Percentiles rank a stretch among this genome's conserved stretches.
These are phyloP conservation scores for Xanthorhoe designata DNA, from an alignment of 2,888 invertebrate species.

Conservation along the genomic window DNA sequence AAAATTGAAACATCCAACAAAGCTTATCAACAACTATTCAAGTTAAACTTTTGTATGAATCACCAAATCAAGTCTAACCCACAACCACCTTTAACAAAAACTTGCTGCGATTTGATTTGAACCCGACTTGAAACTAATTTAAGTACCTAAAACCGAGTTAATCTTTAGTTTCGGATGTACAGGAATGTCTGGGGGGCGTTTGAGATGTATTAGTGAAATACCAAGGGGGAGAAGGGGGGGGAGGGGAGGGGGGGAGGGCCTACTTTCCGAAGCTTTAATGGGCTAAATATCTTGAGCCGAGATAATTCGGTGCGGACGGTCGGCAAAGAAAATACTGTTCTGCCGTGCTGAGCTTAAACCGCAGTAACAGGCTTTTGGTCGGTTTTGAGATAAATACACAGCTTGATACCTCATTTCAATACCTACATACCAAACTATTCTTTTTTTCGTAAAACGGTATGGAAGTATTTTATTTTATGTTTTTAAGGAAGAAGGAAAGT, in stretches of 20 bases:
- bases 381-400: too few species aligned
- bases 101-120: conserved; percentile 1
- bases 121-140: conserved; percentile 47
- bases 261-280: conserved; percentile 80
- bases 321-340: conserved; percentile 45
- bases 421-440: too few species aligned
- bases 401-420: too few species aligned
- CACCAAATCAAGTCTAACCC: too few species aligned
- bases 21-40: too few species aligned
- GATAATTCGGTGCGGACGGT: conserved; percentile 69
- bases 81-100: neutral
- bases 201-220: conserved; percentile 73
- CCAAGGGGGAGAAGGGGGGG: conserved; percentile 47
- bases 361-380: too few species aligned
- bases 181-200: conserved; percentile 47
- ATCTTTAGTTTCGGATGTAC: conserved; percentile 50
- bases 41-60: too few species aligned
- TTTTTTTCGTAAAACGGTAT: too few species aligned
- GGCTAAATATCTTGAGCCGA: conserved; percentile 81
- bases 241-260: conserved; percentile 42
- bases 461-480: too few species aligned
- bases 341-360: too few species aligned
- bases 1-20: too few species aligned
- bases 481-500: too few species aligned
- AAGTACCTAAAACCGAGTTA: conserved; percentile 55